Evolutionary conservation across 2,113 vertebrate genomes (phyloP).

Genomic region (Gopherus flavomarginatus): DNA sequence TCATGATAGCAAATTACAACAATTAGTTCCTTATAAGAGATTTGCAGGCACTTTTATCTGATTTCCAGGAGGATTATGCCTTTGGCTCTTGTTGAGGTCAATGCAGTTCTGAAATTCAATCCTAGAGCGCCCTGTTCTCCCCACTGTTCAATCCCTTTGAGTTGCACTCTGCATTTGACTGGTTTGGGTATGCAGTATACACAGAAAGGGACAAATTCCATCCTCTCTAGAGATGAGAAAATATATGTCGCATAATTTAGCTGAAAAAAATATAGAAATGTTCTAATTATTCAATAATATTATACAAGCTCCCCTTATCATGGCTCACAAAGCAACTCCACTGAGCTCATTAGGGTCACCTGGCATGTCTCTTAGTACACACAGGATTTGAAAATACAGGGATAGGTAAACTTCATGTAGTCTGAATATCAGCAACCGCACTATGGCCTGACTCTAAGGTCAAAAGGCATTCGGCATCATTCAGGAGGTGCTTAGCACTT

Average conservation of each 20-base stretch:
- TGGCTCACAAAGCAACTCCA: background rate
- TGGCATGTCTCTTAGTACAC: background rate
- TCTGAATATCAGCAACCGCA: background rate
- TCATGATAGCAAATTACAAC: background rate
- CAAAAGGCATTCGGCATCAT: background rate
- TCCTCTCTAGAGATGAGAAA: background rate
- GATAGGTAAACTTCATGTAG: background rate
- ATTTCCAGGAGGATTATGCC: background rate
- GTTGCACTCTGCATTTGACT: background rate
- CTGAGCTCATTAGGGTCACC: background rate
- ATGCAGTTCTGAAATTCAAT: background rate
- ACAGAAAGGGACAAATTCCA: background rate
- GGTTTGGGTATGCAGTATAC: background rate
- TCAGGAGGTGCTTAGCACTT: background rate
- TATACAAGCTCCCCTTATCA: background rate
- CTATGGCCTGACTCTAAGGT: background rate
- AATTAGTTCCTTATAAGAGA: background rate
- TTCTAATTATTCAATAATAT: background rate
- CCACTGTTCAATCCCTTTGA: accelerated
- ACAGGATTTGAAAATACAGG: background rate
- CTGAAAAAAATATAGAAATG: background rate
- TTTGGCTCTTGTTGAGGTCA: background rate
- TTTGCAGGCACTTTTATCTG: background rate
- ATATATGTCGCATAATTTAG: background rate
- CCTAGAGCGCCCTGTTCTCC: background rate